phyloP scores from a whole-genome alignment of 2,113 vertebrate species.

The Ammodytes marinus region DNA sequence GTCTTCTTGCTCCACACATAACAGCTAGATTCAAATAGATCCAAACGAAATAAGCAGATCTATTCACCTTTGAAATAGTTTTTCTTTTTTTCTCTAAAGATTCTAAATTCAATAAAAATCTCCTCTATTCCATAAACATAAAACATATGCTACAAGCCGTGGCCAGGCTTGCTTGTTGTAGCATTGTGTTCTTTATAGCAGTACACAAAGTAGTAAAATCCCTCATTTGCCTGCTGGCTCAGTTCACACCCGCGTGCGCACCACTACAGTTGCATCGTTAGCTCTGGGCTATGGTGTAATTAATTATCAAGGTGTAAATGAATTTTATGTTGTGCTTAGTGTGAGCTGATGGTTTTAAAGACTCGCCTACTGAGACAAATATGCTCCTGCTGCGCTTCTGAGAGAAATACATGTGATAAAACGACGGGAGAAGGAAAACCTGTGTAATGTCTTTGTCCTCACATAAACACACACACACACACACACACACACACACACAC shows the following conservation, averaged over 20 bases:
- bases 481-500: neutral
- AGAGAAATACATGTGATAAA: neutral
- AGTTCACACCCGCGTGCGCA: neutral
- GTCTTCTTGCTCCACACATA: constrained; percentile 5
- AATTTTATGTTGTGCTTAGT: neutral
- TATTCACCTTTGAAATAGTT: neutral
- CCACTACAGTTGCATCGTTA: neutral
- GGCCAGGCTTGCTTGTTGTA: neutral
- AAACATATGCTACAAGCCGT: neutral
- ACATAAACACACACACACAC: neutral
- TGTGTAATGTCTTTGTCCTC: neutral
- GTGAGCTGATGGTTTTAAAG: constrained; percentile 21
- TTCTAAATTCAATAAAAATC: neutral
- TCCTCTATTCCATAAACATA: neutral
- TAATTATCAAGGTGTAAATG: neutral
- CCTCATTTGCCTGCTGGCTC: neutral
- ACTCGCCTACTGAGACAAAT: constrained; percentile 21
- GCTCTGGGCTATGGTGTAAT: neutral
- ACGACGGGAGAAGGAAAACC: neutral
- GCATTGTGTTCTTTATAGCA: neutral
- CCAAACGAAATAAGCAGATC: constrained; percentile 38
- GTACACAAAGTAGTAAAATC: neutral
- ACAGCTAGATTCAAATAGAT: constrained; percentile 27
- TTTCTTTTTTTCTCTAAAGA: neutral
- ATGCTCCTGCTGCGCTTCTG: neutral